Evolutionary conservation across 2,797 vertebrate species (phyloP), one percentile per base, ranked within the genome.

Genomic region (Dendrocincla fuliginosa): DNA sequence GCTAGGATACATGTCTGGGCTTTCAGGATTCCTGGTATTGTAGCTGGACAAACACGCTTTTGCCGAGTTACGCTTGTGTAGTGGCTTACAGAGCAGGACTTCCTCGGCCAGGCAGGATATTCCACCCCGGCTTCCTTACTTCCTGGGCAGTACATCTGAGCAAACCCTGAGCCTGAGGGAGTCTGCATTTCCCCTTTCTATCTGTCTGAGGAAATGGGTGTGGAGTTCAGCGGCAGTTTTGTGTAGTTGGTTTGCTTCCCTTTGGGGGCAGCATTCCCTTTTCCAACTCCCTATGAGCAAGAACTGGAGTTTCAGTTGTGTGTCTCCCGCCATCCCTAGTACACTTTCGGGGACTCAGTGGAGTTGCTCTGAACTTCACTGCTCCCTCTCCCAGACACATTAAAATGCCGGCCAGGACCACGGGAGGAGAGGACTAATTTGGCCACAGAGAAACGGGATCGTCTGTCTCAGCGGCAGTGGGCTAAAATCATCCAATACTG

Each of bases 381-480:
- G 35, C 5, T 4, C 12, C 8, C 9, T 80, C 27, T 71, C 28
- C 37, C 17, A 61, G 20, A 22, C 23, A 32, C 8, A 5, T 74
- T 39, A 16, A 32, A 4, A 10, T 13, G 17, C 8, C 16, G 41
- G 16, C 8, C 13, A 52, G 39, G 32, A 60, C 14, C 2, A 0
- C 20, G 18, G 2, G 2, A 4, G 4, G 10, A 23, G 12, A 23
- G 15, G 23, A 41, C 18, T 27, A 1, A 2, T 32, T 33, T 61
- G 30, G 32, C 13, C 30, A 17, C 37, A 16, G 17, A 67, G 27
- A 20, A 80, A 22, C 0, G 3, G 33, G 52, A 35, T 32, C 24
- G 9, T 22, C n/a, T 19, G 6, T 65, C 30, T 46, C 9, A 0
- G 13, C 1, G 2, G 10, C 46, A 28, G 11, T 13, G 39, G 63